Percentiles rank a stretch among this genome's conserved stretches.
phyloP scores from a whole-genome alignment of 1,140 invertebrate genomes.

The Calephelis virginiensis region DNA sequence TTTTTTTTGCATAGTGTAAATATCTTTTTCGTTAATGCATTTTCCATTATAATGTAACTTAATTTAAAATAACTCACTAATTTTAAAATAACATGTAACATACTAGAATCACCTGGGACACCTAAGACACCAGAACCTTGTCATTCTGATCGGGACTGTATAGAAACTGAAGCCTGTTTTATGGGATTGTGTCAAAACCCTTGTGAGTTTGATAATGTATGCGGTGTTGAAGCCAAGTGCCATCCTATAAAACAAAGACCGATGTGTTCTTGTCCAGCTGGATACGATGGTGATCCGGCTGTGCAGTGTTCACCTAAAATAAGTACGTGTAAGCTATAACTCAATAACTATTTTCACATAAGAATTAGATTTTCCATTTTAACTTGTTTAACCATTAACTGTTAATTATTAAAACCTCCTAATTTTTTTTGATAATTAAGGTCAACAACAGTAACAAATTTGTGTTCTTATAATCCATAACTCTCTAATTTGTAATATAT shows the following conservation, averaged over 20 bases:
- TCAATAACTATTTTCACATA: conserved; percentile 27
- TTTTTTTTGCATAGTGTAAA: conserved; percentile 43
- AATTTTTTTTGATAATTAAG: neutral
- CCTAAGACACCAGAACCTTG: conserved; percentile 84
- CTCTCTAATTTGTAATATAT: neutral
- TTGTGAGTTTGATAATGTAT: conserved; percentile 86
- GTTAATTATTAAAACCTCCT: neutral
- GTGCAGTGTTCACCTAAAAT: conserved; percentile 84
- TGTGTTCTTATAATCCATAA: neutral
- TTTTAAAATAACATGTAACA: conserved; percentile 71
- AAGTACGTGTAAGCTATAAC: conserved; percentile 81
- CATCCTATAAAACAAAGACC: conserved; percentile 86
- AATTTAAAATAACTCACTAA: conserved; percentile 59
- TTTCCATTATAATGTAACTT: conserved; percentile 1
- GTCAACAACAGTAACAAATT: neutral
- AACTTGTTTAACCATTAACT: neutral
- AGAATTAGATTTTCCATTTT: conserved; percentile 18
- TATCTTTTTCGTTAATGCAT: conserved; percentile 23
- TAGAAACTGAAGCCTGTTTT: conserved; percentile 86
- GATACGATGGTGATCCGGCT: conserved; percentile 87
- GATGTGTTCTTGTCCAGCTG: conserved; percentile 86
- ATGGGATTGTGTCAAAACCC: conserved; percentile 86
- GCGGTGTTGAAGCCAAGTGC: conserved; percentile 84
- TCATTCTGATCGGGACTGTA: conserved; percentile 86
- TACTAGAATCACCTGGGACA: conserved; percentile 82